Evolutionary conservation across 2,113 vertebrate species (phyloP).

Genomic region (human (Homo sapiens)): GRCh38 chr4:136416501-136417000

Average conservation of each 20-base stretch:
- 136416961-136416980: not conserved
- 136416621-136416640: not conserved
- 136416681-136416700: not conserved
- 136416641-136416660: not conserved
- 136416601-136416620: not conserved
- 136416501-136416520: not conserved
- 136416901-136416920: not conserved
- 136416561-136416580: not conserved
- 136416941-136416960: not conserved
- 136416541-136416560: not conserved
- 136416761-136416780: not conserved
- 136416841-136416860: not conserved
- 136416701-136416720: not conserved
- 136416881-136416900: not conserved
- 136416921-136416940: not conserved
- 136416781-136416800: accelerated
- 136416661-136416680: not conserved
- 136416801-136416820: not conserved
- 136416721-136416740: not conserved
- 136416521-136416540: not conserved
- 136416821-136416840: not conserved
- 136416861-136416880: not conserved
- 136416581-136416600: not conserved
- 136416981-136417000: not conserved
- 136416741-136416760: not conserved